A percentile compares a stretch with the other conserved stretches of the same genome.
These are phyloP conservation scores for Crotalus helleri DNA, from an alignment of 2,113 vertebrate species.

Conservation along the genomic window DNA sequence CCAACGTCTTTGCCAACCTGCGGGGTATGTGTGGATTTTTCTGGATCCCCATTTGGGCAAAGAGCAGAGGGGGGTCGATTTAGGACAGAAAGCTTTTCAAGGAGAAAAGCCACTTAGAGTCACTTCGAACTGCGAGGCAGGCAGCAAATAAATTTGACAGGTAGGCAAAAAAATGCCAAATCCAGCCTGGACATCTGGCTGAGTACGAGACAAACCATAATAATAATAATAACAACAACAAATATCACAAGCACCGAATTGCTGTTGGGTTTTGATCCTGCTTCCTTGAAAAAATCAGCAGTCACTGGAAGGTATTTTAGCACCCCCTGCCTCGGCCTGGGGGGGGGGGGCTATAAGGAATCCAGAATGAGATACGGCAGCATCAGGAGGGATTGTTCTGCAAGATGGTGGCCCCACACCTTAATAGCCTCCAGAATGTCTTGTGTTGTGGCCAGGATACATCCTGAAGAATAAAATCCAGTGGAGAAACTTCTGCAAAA, in stretches of 20 bases:
- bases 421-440: not conserved
- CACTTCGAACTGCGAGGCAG: not conserved
- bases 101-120: not conserved
- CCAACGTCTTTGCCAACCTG: not conserved
- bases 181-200: not conserved
- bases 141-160: not conserved
- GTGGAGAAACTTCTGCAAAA: not conserved
- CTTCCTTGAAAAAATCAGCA: not conserved
- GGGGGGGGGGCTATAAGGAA: not conserved
- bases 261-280: not conserved
- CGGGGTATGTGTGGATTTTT: not conserved
- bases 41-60: not conserved
- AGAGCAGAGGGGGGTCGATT: no score
- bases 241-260: not conserved
- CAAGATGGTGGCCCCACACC: not conserved
- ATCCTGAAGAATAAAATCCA: not conserved
- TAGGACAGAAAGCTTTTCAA: no score
- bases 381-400: not conserved
- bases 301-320: accelerated
- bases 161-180: not conserved
- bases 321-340: not conserved
- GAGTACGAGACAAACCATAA: not conserved
- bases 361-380: not conserved
- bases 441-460: no score
- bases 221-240: not conserved